Evolutionary conservation across 2,113 vertebrate species (phyloP).

Genomic region (Antennarius striatus): DNA sequence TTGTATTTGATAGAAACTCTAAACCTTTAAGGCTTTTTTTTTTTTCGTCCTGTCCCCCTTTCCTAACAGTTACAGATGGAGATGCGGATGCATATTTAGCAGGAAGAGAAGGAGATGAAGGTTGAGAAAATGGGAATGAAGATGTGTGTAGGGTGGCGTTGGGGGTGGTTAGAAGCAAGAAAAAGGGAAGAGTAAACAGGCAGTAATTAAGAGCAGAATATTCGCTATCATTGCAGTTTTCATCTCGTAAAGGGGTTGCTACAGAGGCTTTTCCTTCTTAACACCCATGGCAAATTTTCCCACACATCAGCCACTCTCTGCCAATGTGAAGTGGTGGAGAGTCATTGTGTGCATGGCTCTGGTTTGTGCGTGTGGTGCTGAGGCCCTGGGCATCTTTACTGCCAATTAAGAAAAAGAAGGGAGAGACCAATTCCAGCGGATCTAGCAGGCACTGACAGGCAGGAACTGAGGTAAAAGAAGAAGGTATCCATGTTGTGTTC

Average conservation of each 20-base stretch:
- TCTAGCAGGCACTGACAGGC: conserved; percentile 59
- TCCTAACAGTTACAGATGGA: conserved; percentile 7
- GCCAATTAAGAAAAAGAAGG: conserved; percentile 77
- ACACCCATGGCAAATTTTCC: conserved; percentile 59
- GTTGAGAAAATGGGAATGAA: conserved; percentile 29
- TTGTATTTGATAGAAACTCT: conserved; percentile 24
- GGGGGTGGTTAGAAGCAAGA: conserved; percentile 39
- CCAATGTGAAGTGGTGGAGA: conserved; percentile 52
- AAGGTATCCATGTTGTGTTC: conserved; percentile 4
- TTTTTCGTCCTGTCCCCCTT: not conserved
- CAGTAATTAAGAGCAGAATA: conserved; percentile 79
- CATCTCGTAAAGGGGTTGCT: conserved; percentile 64
- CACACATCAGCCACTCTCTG: conserved; percentile 63
- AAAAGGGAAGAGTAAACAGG: conserved; percentile 75
- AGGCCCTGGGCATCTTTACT: conserved; percentile 74
- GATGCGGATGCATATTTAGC: not conserved
- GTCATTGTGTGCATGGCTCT: conserved; percentile 42
- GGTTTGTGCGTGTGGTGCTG: conserved; percentile 23
- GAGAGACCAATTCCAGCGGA: conserved; percentile 58
- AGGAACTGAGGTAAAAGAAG: conserved; percentile 55
- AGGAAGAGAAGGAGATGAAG: conserved; percentile 25
- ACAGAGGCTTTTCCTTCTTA: conserved; percentile 60
- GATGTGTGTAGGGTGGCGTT: conserved; percentile 20
- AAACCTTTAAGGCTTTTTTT: conserved; percentile 18
- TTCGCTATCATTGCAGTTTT: conserved; percentile 78